These are phyloP conservation scores for Numida meleagris DNA, from an alignment of 2,113 vertebrate species.

Conservation along the genomic window DNA sequence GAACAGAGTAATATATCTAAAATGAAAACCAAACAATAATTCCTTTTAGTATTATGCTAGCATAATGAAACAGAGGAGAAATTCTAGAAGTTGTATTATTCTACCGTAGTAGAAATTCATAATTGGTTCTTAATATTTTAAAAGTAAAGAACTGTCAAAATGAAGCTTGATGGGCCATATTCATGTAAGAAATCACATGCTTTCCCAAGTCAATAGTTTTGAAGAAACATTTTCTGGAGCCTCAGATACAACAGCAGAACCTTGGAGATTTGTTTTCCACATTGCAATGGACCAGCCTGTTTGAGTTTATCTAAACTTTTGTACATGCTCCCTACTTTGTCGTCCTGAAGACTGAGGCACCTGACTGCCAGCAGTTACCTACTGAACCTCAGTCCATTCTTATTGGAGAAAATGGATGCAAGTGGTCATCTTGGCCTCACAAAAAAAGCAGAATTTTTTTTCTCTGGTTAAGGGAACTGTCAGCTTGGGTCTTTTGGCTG, in stretches of 20 bases:
- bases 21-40: not conserved
- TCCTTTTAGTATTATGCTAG: not conserved
- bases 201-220: not conserved
- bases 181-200: not conserved
- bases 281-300: not conserved
- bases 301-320: not conserved
- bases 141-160: constrained; percentile 1
- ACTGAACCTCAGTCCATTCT: not conserved
- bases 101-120: not conserved
- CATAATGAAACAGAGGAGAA: not conserved
- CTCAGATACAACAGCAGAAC: not conserved
- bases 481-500: not conserved
- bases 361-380: no score
- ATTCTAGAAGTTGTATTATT: not conserved
- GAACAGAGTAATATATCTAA: not conserved
- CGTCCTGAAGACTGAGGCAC: not conserved
- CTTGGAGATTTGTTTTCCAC: not conserved
- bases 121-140: not conserved
- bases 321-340: not conserved
- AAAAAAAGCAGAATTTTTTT: not conserved
- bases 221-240: not conserved
- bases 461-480: not conserved
- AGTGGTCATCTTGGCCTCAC: not conserved
- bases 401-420: not conserved
- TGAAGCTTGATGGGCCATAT: not conserved